phyloP scores from a whole-genome alignment of 2,113 vertebrate species.

The Phaetusa simplex region DNA sequence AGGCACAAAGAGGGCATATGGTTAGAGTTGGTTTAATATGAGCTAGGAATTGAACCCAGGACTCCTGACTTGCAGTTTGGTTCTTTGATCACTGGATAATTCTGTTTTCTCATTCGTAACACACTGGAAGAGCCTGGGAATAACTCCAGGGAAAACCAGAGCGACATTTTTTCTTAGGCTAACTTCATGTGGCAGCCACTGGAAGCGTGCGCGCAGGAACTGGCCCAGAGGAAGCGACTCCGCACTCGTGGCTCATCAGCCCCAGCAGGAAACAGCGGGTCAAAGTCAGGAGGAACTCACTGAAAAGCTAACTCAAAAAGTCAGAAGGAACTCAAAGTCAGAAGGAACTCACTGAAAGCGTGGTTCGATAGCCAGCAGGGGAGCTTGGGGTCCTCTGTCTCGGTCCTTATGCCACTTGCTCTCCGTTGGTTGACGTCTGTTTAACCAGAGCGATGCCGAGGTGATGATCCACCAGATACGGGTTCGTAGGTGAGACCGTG shows the following conservation, averaged over 20 bases:
- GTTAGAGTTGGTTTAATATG: background rate
- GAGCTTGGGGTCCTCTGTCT: background rate
- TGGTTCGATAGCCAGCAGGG: background rate
- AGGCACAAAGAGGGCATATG: background rate
- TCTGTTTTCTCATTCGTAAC: background rate
- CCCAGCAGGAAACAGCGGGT: background rate
- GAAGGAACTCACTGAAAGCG: background rate
- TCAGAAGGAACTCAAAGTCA: background rate
- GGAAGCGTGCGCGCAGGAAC: background rate
- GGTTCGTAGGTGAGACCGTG: background rate
- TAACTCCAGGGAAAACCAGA: conserved; percentile 25
- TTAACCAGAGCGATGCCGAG: background rate
- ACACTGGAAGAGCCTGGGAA: background rate
- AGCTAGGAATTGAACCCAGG: conserved; percentile 15
- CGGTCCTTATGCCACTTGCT: background rate
- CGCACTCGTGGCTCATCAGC: background rate
- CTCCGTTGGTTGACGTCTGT: background rate
- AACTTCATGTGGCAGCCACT: background rate
- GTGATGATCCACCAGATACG: background rate
- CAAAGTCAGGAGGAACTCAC: background rate
- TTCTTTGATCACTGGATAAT: background rate
- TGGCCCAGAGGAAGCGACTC: background rate
- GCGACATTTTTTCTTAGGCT: background rate
- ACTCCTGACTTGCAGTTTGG: conserved; percentile 21
- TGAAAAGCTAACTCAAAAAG: background rate